Conservation (phyloP, 2,113 vertebrate genomes). For the Glaucomys volans region DNA sequence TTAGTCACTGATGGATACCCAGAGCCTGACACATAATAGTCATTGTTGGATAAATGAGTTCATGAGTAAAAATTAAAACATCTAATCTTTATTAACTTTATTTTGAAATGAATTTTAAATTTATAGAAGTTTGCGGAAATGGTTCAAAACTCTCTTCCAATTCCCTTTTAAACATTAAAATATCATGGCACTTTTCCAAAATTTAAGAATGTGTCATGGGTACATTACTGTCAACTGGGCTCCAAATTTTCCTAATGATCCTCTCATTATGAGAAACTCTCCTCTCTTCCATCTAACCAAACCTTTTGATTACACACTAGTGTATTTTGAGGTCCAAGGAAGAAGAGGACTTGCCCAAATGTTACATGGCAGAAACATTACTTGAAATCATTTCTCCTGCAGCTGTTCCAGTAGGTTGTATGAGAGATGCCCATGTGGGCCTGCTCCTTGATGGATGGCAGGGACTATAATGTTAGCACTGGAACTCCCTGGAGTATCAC, state of each 20-base stretch:
- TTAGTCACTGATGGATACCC: neutral
- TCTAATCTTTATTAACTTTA: neutral
- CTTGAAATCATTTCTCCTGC: neutral
- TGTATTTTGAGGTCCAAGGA: neutral
- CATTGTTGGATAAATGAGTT: neutral
- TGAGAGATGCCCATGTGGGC: neutral
- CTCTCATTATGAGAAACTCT: neutral
- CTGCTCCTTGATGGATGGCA: neutral
- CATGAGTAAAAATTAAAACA: conserved; percentile 22
- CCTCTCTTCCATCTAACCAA: neutral
- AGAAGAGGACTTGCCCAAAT: neutral
- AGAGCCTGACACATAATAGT: neutral
- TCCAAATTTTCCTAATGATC: neutral
- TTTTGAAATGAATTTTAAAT: conserved; percentile 37
- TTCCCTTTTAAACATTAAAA: neutral
- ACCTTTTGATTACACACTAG: neutral
- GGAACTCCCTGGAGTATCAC: neutral
- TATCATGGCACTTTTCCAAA: neutral
- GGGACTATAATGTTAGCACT: too few species aligned
- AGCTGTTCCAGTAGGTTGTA: neutral
- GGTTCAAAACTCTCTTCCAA: neutral
- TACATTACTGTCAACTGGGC: neutral
- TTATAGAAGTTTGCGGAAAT: conserved; percentile 5
- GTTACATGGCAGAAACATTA: neutral
- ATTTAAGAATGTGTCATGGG: neutral